Evolutionary conservation across 2,888 invertebrate species (phyloP), one percentile per base, ranked within the genome.

Genomic region (Anoncus sp.): DNA sequence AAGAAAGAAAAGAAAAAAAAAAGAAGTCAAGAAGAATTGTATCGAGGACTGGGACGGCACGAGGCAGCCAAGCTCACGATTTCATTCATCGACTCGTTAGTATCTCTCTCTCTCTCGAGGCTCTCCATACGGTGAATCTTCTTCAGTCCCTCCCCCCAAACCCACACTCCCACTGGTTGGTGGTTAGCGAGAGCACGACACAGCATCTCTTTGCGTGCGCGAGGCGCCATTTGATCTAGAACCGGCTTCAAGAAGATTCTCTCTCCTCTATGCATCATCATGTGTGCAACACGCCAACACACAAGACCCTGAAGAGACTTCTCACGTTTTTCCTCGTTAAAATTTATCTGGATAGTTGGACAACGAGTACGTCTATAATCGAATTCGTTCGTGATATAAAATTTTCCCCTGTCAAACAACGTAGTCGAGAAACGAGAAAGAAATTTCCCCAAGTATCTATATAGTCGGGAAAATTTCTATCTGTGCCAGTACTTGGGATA

Each of bases 31-130:
- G 27, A 55, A 62, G 55, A 73, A 76, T 76, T 55, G 71, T 66
- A 77, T 73, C 74, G 70, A 20, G 45, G 53, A 70, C 35, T 55
- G 38, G 49, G 55, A 65, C 60, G 65, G 77, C 63, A 74, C 69
- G 77, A 77, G 63, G 63, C 69, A 22, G 43, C n/a, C 57, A 43
- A 35, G 70, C 60, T 77, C 74, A 77, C 77, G 77, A 77, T 77
- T 77, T 77, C 77, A 77, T 77, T 77, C 77, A 77, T 77, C 70
- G 74, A 77, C 77, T 77, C 77, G 77, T 77, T 74, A 77, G 66
- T 53, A 40, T 40, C 66, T 16, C 47, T 3, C 22, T 53, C 53
- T 40, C 66, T 16, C 47, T 3, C 22, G 53, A 66, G 40, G 10
- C 38, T 40, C 66, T 22, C n/a, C n/a, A 51, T 51, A 40, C 53